Conservation (phyloP, 2,888 invertebrate species). For the Morinoia aosen region DNA sequence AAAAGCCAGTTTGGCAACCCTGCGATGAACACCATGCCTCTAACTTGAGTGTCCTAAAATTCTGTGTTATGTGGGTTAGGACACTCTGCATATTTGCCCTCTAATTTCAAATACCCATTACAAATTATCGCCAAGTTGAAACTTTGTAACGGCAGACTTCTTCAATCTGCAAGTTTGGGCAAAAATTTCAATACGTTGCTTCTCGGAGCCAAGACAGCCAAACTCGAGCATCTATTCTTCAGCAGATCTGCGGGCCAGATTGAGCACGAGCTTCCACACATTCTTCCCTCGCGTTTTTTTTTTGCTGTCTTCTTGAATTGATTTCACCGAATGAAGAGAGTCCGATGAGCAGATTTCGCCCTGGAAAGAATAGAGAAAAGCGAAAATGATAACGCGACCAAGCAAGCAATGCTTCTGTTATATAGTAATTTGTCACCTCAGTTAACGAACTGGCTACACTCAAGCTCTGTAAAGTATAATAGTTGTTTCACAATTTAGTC, state of each 20-base stretch:
- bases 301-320: neutral
- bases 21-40: too few relatives aligned
- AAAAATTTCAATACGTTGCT: neutral
- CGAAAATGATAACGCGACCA: neutral
- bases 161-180: neutral
- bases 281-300: neutral
- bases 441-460: too few relatives aligned
- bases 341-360: neutral
- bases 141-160: neutral
- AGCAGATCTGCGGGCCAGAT: constrained; percentile 6
- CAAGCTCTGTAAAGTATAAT: too few relatives aligned
- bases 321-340: neutral
- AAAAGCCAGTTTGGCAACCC: too few relatives aligned
- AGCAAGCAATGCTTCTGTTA: neutral
- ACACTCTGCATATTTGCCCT: too few relatives aligned
- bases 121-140: neutral
- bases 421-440: too few relatives aligned
- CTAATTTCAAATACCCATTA: too few relatives aligned
- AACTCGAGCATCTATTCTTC: neutral
- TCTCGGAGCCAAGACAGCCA: neutral
- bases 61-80: too few relatives aligned
- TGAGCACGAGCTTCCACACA: neutral
- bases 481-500: too few relatives aligned
- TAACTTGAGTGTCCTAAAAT: too few relatives aligned
- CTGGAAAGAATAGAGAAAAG: neutral